Conservation (phyloP, 2,113 vertebrate genomes). For the Holacanthus passer region DNA sequence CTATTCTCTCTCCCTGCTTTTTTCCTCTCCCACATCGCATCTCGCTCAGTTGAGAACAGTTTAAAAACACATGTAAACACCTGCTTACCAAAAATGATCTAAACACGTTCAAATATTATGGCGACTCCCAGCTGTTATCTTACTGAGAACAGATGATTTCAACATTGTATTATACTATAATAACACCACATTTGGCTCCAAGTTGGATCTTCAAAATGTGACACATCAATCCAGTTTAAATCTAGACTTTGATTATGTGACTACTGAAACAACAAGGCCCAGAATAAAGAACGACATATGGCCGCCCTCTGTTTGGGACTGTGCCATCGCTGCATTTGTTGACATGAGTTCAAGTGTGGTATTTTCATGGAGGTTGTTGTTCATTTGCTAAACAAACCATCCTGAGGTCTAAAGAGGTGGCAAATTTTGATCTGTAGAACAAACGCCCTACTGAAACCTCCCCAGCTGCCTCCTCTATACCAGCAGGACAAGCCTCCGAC, state of each 20-base stretch:
- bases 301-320: constrained; percentile 21
- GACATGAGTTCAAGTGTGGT: constrained; percentile 26
- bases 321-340: constrained; percentile 24
- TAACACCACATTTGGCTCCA: neutral
- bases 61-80: constrained; percentile 34
- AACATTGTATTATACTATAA: neutral
- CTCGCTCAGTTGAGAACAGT: constrained; percentile 30
- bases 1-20: constrained; percentile 36
- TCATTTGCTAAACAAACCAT: constrained; percentile 29
- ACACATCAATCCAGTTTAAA: neutral
- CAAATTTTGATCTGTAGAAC: constrained; percentile 43
- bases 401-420: neutral
- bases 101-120: constrained; percentile 12
- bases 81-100: constrained; percentile 35
- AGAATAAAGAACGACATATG: constrained; percentile 22
- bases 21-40: constrained; percentile 24
- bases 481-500: constrained; percentile 26
- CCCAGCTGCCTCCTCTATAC: constrained; percentile 24
- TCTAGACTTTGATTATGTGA: neutral
- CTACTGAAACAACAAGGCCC: neutral
- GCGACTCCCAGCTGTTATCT: constrained; percentile 25
- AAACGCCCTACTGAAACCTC: constrained; percentile 46
- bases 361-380: constrained; percentile 13
- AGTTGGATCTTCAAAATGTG: neutral
- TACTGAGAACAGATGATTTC: constrained; percentile 18